phyloP scores from a whole-genome alignment of 2,888 invertebrate genomes.

The Oegoconia quadripuncta region DNA sequence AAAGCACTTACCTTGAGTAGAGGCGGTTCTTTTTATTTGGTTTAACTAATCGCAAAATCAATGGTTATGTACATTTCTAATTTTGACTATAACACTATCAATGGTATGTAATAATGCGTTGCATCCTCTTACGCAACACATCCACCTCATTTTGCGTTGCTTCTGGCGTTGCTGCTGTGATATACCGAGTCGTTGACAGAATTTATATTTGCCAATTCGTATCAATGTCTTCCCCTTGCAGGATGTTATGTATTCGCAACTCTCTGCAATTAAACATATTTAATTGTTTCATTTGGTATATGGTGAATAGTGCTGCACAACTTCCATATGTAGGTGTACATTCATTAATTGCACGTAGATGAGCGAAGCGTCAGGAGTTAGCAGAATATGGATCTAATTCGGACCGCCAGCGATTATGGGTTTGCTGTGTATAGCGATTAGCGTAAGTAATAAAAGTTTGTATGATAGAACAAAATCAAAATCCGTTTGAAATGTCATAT shows the following conservation, averaged over 20 bases:
- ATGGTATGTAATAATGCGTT: conserved; percentile 26
- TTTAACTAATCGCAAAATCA: conserved; percentile 1
- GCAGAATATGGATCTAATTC: too few species aligned
- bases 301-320: too few species aligned
- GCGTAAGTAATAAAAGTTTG: too few species aligned
- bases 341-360: not conserved
- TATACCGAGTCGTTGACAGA: too few species aligned
- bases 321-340: too few species aligned
- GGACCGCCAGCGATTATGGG: too few species aligned
- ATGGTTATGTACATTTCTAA: conserved; percentile 28
- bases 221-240: not conserved
- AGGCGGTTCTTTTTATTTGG: not conserved
- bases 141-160: conserved; percentile 23
- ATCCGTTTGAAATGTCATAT: too few species aligned
- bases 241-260: not conserved
- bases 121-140: conserved; percentile 30
- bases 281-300: too few species aligned
- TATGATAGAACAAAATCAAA: too few species aligned
- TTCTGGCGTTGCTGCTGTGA: not conserved
- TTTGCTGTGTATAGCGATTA: too few species aligned
- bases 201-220: not conserved
- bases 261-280: not conserved
- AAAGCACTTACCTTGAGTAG: not conserved
- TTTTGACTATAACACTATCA: conserved; percentile 20
- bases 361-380: too few species aligned